Evolutionary conservation across 2,113 vertebrate species (phyloP).

Genomic region (Platanista minor): DNA sequence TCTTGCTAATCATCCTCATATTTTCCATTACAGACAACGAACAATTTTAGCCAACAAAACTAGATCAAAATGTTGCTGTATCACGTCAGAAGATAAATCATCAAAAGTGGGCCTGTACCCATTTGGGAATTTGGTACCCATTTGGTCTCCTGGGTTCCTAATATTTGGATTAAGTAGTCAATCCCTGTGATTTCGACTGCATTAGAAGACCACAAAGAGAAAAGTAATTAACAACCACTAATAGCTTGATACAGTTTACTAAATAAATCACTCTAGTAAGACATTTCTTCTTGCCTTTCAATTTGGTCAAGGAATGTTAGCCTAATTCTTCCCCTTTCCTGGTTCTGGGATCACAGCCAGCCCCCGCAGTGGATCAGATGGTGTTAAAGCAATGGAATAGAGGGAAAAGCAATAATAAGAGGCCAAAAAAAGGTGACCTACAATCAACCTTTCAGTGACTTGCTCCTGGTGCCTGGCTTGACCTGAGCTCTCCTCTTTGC

Average conservation of each 20-base stretch:
- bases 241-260: background rate
- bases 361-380: no score
- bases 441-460: fast-evolving
- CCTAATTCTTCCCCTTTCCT: background rate
- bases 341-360: background rate
- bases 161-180: background rate
- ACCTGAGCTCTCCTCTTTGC: conserved; percentile 45
- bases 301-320: background rate
- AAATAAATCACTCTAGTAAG: background rate
- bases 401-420: background rate
- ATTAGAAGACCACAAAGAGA: background rate
- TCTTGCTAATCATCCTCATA: background rate
- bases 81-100: background rate
- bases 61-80: background rate
- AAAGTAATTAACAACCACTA: background rate
- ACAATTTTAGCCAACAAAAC: background rate
- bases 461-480: background rate
- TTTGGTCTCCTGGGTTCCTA: background rate
- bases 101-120: background rate
- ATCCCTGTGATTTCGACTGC: background rate
- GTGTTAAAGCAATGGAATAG: no score
- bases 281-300: background rate
- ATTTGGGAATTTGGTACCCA: background rate
- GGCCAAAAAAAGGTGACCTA: background rate
- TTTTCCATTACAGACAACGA: background rate